Evolutionary conservation across 2,888 invertebrate species (phyloP).

Genomic region (Yponomeuta cagnagella): DNA sequence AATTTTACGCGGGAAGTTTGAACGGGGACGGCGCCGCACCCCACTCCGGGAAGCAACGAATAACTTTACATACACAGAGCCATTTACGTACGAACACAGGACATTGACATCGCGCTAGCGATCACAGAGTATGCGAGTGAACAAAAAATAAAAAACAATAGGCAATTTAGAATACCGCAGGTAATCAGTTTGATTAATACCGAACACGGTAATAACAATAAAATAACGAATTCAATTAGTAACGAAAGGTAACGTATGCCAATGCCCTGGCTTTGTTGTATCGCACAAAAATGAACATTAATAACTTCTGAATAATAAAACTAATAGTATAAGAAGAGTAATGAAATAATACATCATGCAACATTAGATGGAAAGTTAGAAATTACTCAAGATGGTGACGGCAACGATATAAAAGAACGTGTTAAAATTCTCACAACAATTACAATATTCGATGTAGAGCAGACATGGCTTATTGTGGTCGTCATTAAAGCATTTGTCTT

Average conservation of each 20-base stretch:
- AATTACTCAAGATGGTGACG: constrained; percentile 57
- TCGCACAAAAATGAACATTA: constrained; percentile 71
- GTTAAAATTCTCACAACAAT: constrained; percentile 67
- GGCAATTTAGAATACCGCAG: constrained; percentile 67
- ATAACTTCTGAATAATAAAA: constrained; percentile 25
- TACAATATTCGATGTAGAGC: constrained; percentile 53
- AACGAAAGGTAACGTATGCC: constrained; percentile 80
- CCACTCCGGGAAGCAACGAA: constrained; percentile 45
- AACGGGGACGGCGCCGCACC: constrained; percentile 30
- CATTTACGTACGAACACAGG: constrained; percentile 75
- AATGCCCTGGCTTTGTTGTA: constrained; percentile 90
- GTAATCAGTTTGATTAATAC: constrained; percentile 75
- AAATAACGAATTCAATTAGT: constrained; percentile 72
- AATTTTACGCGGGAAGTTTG: constrained; percentile 6
- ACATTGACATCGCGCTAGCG: constrained; percentile 79
- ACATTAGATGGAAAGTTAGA: constrained; percentile 70
- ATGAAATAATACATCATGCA: constrained; percentile 74
- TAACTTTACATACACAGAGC: background rate
- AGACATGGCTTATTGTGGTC: constrained; percentile 53
- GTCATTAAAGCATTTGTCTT: constrained; percentile 57
- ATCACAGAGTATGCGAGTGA: constrained; percentile 38
- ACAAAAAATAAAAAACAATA: constrained; percentile 63
- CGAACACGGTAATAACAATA: constrained; percentile 63
- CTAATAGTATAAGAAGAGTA: constrained; percentile 44
- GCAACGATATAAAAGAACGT: constrained; percentile 48